Percentiles rank a stretch among this genome's conserved stretches.
These are phyloP conservation scores for Pollenia labialis DNA, from an alignment of 2,888 invertebrate species.

Conservation along the genomic window DNA sequence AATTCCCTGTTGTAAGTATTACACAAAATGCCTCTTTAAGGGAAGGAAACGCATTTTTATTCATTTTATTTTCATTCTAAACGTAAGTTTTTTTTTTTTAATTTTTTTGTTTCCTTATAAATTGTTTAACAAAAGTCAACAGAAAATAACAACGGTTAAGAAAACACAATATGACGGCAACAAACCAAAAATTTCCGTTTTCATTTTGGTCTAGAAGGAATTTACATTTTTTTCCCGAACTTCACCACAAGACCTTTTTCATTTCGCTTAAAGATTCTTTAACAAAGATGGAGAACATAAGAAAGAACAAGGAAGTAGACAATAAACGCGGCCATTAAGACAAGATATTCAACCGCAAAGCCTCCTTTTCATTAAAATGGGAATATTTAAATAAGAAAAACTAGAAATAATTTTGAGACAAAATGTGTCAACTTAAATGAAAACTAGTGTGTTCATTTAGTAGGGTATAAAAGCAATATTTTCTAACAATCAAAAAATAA, in stretches of 20 bases:
- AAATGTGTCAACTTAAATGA: slow-evolving; percentile 18
- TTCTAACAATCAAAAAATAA: too few relatives aligned
- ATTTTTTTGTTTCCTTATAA: slow-evolving; percentile 25
- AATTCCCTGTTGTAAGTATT: slow-evolving; percentile 43
- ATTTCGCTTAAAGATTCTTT: slow-evolving; percentile 35
- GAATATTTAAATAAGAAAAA: slow-evolving; percentile 37
- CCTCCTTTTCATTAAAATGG: slow-evolving; percentile 59
- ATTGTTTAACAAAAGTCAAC: slow-evolving; percentile 68
- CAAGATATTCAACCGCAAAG: slow-evolving; percentile 65
- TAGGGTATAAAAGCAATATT: too few relatives aligned
- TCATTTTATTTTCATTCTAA: slow-evolving; percentile 27
- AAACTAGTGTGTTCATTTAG: not conserved
- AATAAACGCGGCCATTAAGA: slow-evolving; percentile 67
- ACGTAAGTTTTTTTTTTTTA: slow-evolving; percentile 2
- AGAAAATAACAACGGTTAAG: slow-evolving; percentile 66
- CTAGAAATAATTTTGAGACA: not conserved
- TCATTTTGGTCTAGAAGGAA: slow-evolving; percentile 40
- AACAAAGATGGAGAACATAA: not conserved
- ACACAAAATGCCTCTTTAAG: slow-evolving; percentile 54
- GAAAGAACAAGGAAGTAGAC: slow-evolving; percentile 59
- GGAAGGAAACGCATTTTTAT: slow-evolving; percentile 58
- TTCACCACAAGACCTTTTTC: slow-evolving; percentile 22
- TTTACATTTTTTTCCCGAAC: slow-evolving; percentile 19
- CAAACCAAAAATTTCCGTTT: slow-evolving; percentile 60
- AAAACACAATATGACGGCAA: slow-evolving; percentile 53